phyloP scores from a whole-genome alignment of 2,888 invertebrate genomes.

The Homarus gammarus region DNA sequence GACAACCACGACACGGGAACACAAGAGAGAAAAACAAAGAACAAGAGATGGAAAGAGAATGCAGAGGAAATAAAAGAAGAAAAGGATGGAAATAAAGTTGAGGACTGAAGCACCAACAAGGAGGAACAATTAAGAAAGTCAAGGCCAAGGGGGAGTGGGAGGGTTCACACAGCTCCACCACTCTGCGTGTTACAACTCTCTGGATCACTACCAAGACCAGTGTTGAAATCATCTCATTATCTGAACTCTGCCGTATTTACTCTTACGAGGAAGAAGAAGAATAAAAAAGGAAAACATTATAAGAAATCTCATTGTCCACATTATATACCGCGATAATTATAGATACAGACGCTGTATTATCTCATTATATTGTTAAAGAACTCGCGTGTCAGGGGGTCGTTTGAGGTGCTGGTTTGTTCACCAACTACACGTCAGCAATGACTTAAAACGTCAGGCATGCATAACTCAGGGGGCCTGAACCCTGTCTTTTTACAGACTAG shows the following conservation, averaged over 20 bases:
- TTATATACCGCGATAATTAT: not conserved
- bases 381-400: not conserved
- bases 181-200: not conserved
- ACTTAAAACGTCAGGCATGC: not conserved
- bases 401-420: not conserved
- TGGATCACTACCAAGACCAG: not conserved
- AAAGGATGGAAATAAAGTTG: too few relatives aligned
- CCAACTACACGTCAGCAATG: not conserved
- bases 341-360: not conserved
- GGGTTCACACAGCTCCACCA: too few relatives aligned
- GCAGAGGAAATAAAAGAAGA: not conserved
- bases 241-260: not conserved
- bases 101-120: too few relatives aligned
- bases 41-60: too few relatives aligned
- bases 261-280: not conserved
- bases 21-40: too few relatives aligned
- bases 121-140: too few relatives aligned
- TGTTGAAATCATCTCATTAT: constrained; percentile 5
- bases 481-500: not conserved
- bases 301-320: not conserved
- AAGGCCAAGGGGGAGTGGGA: too few relatives aligned
- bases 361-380: not conserved
- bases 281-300: not conserved
- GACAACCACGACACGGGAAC: too few relatives aligned
- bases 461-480: not conserved